Percentiles rank a stretch among this genome's conserved stretches.
Conservation (phyloP, 2,888 invertebrate genomes). For the Acholoe squamosa region DNA sequence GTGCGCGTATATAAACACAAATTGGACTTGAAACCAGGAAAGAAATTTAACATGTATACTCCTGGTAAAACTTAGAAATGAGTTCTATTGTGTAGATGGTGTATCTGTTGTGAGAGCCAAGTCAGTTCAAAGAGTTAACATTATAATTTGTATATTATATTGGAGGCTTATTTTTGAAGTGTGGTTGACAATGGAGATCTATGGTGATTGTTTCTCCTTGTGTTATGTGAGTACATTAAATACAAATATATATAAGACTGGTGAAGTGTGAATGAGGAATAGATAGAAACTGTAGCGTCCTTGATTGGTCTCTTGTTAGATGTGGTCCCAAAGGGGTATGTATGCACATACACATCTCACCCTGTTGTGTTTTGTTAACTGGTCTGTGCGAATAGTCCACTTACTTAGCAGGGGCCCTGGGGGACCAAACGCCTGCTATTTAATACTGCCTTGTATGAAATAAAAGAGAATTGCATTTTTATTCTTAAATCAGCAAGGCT, state of each 20-base stretch:
- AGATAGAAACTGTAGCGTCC: too few species aligned
- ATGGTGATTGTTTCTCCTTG: not conserved
- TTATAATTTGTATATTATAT: not conserved
- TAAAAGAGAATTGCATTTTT: conserved; percentile 39
- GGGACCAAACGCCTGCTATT: conserved; percentile 36
- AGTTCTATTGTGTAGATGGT: conserved; percentile 46
- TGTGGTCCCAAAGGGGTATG: too few species aligned
- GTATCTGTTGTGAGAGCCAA: conserved; percentile 6
- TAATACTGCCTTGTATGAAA: conserved; percentile 26
- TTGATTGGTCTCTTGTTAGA: too few species aligned
- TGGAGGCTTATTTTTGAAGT: conserved; percentile 33
- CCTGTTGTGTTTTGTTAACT: too few species aligned
- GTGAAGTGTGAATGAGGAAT: not conserved
- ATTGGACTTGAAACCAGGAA: conserved; percentile 43
- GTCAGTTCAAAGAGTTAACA: conserved; percentile 48
- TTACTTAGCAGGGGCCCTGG: not conserved
- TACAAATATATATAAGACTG: not conserved
- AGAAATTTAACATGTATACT: not conserved
- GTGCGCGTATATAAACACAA: not conserved
- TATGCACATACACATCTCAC: too few species aligned
- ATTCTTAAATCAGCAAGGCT: not conserved
- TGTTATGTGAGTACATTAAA: conserved; percentile 3
- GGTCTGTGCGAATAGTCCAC: too few species aligned
- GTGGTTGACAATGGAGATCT: not conserved
- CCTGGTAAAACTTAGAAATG: conserved; percentile 11